Evolutionary conservation across 2,888 invertebrate genomes (phyloP).

Genomic region (Sminthurides aquaticus): DNA sequence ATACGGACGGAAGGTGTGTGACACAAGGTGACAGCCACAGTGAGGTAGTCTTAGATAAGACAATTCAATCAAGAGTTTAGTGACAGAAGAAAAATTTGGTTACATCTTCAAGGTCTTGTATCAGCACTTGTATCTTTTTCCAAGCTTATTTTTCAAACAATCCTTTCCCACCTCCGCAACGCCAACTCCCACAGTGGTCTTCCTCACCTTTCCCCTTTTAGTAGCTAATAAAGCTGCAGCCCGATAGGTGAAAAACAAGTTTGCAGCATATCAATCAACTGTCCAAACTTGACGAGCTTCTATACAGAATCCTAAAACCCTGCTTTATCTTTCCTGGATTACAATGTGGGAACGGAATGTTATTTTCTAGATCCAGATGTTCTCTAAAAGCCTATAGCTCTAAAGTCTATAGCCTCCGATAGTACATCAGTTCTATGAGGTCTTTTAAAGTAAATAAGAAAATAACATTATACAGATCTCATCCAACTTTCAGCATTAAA

Average conservation of each 20-base stretch:
- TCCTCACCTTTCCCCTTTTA: too few species aligned
- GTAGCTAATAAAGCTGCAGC: not conserved
- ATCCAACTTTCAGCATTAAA: too few species aligned
- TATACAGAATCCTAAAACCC: not conserved
- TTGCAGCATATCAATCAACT: conserved; percentile 27
- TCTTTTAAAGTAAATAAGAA: too few species aligned
- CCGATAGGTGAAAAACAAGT: conserved; percentile 20
- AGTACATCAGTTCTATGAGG: too few species aligned
- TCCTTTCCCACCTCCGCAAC: too few species aligned
- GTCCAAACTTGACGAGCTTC: conserved; percentile 4
- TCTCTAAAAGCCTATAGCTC: too few species aligned
- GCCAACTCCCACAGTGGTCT: too few species aligned
- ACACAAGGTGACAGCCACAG: not conserved
- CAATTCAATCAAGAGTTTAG: not conserved
- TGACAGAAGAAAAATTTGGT: not conserved
- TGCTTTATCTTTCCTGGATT: not conserved
- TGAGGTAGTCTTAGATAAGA: not conserved
- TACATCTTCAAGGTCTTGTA: not conserved
- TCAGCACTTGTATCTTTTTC: not conserved
- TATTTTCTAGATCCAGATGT: too few species aligned
- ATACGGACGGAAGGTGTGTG: too few species aligned
- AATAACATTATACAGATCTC: not conserved
- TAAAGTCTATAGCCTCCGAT: too few species aligned
- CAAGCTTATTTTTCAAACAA: not conserved
- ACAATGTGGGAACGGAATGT: too few species aligned